Evolutionary conservation across 2,113 vertebrate species (phyloP).

Genomic region (Tragulus kanchil): DNA sequence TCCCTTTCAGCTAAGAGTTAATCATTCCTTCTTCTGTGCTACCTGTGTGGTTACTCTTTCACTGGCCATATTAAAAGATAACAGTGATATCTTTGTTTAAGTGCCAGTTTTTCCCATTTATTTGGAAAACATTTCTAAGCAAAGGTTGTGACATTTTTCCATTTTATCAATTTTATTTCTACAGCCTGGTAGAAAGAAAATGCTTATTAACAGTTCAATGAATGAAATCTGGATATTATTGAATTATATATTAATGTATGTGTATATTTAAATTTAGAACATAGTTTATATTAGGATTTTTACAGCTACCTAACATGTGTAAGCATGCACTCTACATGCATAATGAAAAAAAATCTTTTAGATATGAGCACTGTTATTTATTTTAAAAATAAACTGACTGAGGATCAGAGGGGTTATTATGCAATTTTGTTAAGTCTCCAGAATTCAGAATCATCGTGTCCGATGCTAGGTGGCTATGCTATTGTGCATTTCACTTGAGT

Average conservation of each 20-base stretch:
- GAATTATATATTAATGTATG: background rate
- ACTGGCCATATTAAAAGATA: background rate
- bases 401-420: background rate
- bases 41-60: background rate
- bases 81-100: background rate
- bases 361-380: background rate
- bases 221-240: background rate
- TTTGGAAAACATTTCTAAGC: background rate
- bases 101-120: background rate
- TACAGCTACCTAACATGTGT: background rate
- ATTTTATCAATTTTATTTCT: background rate
- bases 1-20: background rate
- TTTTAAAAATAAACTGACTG: background rate
- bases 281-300: background rate
- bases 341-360: background rate
- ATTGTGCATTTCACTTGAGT: background rate
- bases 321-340: accelerated
- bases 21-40: background rate
- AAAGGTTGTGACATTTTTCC: background rate
- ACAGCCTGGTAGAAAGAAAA: background rate
- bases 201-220: background rate
- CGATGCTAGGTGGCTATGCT: background rate
- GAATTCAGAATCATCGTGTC: background rate
- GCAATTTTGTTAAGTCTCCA: background rate
- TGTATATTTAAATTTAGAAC: background rate